Percentiles rank a stretch among this genome's conserved stretches.
phyloP scores from a whole-genome alignment of 2,113 vertebrate genomes.

The Nibea albiflora region DNA sequence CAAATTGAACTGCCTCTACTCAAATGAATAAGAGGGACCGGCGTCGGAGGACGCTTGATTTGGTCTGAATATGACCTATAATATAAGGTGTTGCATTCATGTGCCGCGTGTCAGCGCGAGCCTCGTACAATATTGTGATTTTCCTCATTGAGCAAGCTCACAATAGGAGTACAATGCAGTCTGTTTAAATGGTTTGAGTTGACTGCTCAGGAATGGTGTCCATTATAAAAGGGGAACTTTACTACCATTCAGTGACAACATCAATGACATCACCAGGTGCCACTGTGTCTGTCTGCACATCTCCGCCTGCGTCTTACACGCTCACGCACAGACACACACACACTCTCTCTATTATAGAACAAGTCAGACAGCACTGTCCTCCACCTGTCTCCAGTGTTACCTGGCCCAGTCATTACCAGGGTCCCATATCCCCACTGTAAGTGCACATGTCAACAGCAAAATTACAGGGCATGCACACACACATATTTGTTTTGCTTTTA shows the following conservation, averaged over 20 bases:
- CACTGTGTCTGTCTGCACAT: constrained; percentile 71
- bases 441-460: constrained; percentile 82
- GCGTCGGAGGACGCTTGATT: too few species aligned
- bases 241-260: constrained; percentile 66
- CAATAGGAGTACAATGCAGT: background rate
- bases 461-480: constrained; percentile 77
- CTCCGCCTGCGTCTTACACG: constrained; percentile 38
- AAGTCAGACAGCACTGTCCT: constrained; percentile 75
- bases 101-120: background rate
- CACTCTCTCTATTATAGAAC: constrained; percentile 53
- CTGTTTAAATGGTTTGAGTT: constrained; percentile 16
- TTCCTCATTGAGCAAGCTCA: constrained; percentile 38
- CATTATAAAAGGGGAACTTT: constrained; percentile 62
- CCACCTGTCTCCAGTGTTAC: constrained; percentile 81
- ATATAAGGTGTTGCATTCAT: background rate
- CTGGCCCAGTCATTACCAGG: constrained; percentile 80
- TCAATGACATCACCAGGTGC: constrained; percentile 78
- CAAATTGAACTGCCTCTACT: too few species aligned
- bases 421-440: constrained; percentile 77
- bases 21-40: too few species aligned
- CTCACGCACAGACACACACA: constrained; percentile 33
- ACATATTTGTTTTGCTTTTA: constrained; percentile 82
- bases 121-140: background rate
- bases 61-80: too few species aligned
- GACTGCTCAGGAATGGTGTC: constrained; percentile 49